Conservation (phyloP, 2,113 vertebrate genomes). For the Alethe diademata region DNA sequence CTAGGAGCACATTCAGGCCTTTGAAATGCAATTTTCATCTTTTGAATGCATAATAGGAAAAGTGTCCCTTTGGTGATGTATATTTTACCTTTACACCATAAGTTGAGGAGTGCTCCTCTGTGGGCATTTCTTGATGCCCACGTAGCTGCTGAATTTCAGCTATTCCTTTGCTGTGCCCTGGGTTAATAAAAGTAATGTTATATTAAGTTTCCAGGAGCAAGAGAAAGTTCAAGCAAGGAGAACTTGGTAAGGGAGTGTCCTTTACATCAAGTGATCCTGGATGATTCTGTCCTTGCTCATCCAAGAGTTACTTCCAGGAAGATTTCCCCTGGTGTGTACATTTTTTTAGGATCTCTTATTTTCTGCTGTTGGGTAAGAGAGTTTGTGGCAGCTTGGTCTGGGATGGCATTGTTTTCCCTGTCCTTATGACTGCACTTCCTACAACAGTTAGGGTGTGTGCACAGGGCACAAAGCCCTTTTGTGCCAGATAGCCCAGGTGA, state of each 20-base stretch:
- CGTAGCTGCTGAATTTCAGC: background rate
- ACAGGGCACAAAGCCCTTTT: background rate
- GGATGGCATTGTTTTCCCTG: rapidly evolving
- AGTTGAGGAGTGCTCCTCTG: background rate
- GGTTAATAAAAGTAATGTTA: background rate
- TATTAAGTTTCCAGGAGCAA: background rate
- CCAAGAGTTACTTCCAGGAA: background rate
- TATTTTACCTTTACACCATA: background rate
- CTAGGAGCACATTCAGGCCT: background rate
- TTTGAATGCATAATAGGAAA: background rate
- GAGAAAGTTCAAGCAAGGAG: background rate
- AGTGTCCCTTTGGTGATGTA: background rate
- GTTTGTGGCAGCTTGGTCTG: background rate
- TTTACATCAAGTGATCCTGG: background rate
- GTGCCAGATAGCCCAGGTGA: background rate
- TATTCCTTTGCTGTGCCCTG: background rate
- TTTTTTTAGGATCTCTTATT: background rate
- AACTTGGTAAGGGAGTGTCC: background rate
- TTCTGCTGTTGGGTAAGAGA: background rate
- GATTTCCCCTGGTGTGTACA: rapidly evolving
- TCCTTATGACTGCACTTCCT: background rate
- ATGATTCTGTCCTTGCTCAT: background rate
- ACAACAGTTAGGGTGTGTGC: rapidly evolving
- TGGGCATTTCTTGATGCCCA: background rate
- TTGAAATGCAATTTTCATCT: background rate